These are phyloP conservation scores for Sesia apiformis DNA, from an alignment of 2,888 invertebrate species.

Conservation along the genomic window DNA sequence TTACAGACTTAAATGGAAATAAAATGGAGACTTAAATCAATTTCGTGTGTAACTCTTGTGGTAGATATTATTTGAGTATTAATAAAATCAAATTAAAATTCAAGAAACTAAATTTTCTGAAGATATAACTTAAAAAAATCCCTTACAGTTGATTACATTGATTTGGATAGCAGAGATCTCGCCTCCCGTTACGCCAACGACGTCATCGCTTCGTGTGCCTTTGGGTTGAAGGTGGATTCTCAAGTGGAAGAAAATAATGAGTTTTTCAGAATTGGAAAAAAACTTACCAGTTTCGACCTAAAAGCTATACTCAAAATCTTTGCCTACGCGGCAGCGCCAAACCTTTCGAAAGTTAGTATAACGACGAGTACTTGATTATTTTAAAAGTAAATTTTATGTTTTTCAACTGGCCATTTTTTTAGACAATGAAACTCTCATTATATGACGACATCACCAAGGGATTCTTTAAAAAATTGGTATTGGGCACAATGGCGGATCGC, in stretches of 20 bases:
- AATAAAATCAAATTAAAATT: too few relatives aligned
- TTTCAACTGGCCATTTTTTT: neutral
- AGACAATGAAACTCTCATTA: constrained; percentile 30
- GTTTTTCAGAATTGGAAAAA: constrained; percentile 69
- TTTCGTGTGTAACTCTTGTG: too few relatives aligned
- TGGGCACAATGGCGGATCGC: constrained; percentile 53
- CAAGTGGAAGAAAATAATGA: constrained; percentile 62
- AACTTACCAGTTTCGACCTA: constrained; percentile 33
- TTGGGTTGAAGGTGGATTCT: constrained; percentile 71
- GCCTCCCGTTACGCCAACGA: constrained; percentile 63
- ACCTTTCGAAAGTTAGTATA: constrained; percentile 19
- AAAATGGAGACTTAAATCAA: too few relatives aligned
- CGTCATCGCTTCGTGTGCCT: constrained; percentile 69
- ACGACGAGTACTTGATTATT: too few relatives aligned
- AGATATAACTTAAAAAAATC: too few relatives aligned
- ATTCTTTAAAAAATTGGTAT: constrained; percentile 51
- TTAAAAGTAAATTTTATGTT: neutral
- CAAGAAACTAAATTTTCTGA: too few relatives aligned
- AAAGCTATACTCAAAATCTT: constrained; percentile 23
- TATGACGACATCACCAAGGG: constrained; percentile 30
- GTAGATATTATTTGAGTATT: too few relatives aligned
- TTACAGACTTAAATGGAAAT: too few relatives aligned
- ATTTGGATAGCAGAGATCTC: constrained; percentile 53
- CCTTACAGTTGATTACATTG: constrained; percentile 22
- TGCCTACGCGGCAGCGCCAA: constrained; percentile 18